These are phyloP conservation scores for Plumapathes pennacea DNA, from an alignment of 92 coral and sea anemone genomes.

Conservation along the genomic window DNA sequence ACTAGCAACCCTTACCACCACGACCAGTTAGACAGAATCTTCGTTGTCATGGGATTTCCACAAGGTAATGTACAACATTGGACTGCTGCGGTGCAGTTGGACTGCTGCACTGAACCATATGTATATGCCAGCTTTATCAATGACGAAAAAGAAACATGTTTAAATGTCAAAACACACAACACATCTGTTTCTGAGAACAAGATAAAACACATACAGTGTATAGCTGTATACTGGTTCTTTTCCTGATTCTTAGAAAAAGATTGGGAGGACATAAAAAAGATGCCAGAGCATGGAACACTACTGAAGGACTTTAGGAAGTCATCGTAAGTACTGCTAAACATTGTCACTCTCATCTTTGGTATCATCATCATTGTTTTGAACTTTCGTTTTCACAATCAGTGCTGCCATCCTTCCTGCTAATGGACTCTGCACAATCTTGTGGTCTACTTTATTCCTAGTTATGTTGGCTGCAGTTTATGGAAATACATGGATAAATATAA, in stretches of 20 bases:
- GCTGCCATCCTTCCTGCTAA: too few relatives aligned
- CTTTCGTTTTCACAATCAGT: too few relatives aligned
- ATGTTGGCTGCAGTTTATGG: constrained; percentile 77
- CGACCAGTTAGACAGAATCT: constrained; percentile 94
- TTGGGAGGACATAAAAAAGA: constrained; percentile 95
- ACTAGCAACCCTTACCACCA: constrained; percentile 98
- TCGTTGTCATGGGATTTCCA: constrained; percentile 95
- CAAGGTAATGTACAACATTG: too few relatives aligned
- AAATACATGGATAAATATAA: constrained; percentile 98
- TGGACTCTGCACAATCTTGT: too few relatives aligned
- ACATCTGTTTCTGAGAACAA: too few relatives aligned
- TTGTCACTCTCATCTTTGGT: neutral
- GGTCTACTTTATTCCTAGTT: constrained; percentile 40
- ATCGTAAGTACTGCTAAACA: neutral
- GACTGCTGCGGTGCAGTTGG: too few relatives aligned
- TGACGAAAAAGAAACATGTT: too few relatives aligned
- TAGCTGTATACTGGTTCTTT: neutral
- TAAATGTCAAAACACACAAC: too few relatives aligned
- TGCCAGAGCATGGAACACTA: constrained; percentile 96
- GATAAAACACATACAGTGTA: constrained; percentile 3
- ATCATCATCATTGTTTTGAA: too few relatives aligned
- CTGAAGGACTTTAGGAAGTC: constrained; percentile 88
- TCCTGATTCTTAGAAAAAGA: constrained; percentile 69
- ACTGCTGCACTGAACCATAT: too few relatives aligned
- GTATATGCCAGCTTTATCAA: too few relatives aligned